Evolutionary conservation across 2,888 invertebrate species (phyloP).

Genomic region (Apotomis capreana): DNA sequence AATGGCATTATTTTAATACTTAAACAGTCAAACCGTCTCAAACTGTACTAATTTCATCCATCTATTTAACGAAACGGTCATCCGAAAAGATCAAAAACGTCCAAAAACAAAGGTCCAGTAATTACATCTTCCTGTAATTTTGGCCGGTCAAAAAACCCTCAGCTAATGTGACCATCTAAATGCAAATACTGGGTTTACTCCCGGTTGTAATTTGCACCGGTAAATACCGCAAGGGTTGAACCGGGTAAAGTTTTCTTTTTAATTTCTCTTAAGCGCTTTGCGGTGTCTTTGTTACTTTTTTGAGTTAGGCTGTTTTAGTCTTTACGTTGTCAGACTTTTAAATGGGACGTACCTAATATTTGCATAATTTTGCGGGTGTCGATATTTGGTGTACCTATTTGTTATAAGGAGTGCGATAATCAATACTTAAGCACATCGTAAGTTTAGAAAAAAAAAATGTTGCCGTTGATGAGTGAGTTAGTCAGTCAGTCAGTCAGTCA

Average conservation of each 20-base stretch:
- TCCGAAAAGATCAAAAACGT: conserved; percentile 25
- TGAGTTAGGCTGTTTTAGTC: not conserved
- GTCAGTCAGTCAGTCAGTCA: too few species aligned
- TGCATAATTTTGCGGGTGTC: not conserved
- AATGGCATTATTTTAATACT: not conserved
- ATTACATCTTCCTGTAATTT: conserved; percentile 39
- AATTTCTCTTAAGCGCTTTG: conserved; percentile 38
- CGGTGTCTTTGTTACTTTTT: conserved; percentile 28
- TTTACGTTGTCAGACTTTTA: not conserved
- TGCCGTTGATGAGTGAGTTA: too few species aligned
- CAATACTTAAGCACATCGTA: too few species aligned
- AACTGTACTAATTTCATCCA: not conserved
- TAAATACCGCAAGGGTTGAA: conserved; percentile 74
- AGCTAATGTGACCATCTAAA: conserved; percentile 81
- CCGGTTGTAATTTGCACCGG: conserved; percentile 74
- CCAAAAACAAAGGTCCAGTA: conserved; percentile 38
- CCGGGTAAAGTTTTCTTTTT: conserved; percentile 32
- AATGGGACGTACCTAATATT: not conserved
- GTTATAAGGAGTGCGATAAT: not conserved
- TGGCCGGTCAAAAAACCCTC: conserved; percentile 46
- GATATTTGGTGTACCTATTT: not conserved
- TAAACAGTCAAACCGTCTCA: not conserved
- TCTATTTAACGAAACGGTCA: conserved; percentile 27
- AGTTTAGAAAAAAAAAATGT: too few species aligned
- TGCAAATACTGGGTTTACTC: conserved; percentile 78